These are phyloP conservation scores for Ranitomeya imitator DNA, from an alignment of 2,113 vertebrate species.

Conservation along the genomic window DNA sequence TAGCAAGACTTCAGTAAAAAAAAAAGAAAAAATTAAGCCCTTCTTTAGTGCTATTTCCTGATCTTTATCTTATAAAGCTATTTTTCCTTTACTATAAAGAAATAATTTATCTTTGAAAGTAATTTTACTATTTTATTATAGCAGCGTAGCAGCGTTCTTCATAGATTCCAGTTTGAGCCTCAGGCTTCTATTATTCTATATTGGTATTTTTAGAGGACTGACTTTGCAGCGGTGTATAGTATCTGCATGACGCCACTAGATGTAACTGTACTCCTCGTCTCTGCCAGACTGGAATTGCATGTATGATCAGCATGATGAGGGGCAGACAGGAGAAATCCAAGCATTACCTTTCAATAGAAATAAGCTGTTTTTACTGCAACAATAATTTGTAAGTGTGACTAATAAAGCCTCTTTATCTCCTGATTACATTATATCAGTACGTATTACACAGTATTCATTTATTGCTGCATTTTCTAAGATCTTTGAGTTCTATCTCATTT, in stretches of 20 bases:
- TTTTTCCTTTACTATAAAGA: not conserved
- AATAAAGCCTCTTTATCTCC: too few relatives aligned
- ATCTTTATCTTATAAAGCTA: not conserved
- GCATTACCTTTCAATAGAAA: not conserved
- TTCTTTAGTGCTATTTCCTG: not conserved
- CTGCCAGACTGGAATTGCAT: slow-evolving; percentile 69
- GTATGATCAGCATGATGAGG: slow-evolving; percentile 61
- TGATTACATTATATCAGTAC: not conserved
- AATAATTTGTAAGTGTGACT: not conserved
- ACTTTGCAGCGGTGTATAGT: slow-evolving; percentile 63
- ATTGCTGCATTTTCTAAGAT: not conserved
- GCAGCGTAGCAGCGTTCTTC: not conserved
- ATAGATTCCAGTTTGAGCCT: slow-evolving; percentile 24
- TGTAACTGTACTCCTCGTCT: slow-evolving; percentile 76
- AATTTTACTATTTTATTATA: not conserved
- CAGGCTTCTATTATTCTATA: slow-evolving; percentile 57
- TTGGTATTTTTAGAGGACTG: slow-evolving; percentile 71
- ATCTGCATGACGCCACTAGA: slow-evolving; percentile 77
- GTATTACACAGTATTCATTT: not conserved
- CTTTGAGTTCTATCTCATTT: not conserved
- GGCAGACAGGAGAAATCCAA: slow-evolving; percentile 35
- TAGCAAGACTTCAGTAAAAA: not conserved
- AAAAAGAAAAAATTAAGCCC: not conserved
- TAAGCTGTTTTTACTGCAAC: not conserved
- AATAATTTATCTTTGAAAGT: slow-evolving; percentile 3